Evolutionary conservation across 2,797 vertebrate genomes (phyloP).

Genomic region (Coluber constrictor): DNA sequence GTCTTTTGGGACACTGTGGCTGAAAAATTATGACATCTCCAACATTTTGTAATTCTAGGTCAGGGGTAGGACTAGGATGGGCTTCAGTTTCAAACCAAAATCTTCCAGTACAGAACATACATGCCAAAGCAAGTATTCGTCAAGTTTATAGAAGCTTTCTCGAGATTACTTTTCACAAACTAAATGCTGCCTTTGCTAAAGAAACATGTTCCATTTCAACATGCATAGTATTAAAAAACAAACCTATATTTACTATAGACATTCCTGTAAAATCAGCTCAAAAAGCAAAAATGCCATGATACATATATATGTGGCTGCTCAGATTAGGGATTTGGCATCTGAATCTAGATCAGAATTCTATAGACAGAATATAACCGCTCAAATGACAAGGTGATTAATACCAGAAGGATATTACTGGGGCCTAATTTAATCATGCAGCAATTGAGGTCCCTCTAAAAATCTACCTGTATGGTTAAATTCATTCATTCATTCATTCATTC

Average conservation of each 20-base stretch:
- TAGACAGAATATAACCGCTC: background rate
- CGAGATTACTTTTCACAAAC: background rate
- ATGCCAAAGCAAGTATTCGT: background rate
- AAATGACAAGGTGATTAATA: background rate
- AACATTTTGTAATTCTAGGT: background rate
- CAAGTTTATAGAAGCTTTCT: background rate
- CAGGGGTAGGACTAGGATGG: background rate
- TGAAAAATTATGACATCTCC: background rate
- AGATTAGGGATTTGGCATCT: background rate
- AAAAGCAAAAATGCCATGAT: background rate
- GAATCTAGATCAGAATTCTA: background rate
- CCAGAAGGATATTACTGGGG: background rate
- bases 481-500: too few relatives aligned
- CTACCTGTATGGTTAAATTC: background rate
- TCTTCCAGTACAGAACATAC: background rate
- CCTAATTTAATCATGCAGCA: background rate
- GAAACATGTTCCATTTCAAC: background rate
- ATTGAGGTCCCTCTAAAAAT: background rate
- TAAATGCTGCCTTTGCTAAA: background rate
- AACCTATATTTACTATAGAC: background rate
- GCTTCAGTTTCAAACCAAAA: background rate
- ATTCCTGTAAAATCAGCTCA: background rate
- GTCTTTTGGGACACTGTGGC: background rate
- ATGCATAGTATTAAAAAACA: background rate
- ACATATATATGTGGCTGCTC: background rate